Evolutionary conservation across 2,113 vertebrate species (phyloP).

Genomic region (Aplodontia rufa): DNA sequence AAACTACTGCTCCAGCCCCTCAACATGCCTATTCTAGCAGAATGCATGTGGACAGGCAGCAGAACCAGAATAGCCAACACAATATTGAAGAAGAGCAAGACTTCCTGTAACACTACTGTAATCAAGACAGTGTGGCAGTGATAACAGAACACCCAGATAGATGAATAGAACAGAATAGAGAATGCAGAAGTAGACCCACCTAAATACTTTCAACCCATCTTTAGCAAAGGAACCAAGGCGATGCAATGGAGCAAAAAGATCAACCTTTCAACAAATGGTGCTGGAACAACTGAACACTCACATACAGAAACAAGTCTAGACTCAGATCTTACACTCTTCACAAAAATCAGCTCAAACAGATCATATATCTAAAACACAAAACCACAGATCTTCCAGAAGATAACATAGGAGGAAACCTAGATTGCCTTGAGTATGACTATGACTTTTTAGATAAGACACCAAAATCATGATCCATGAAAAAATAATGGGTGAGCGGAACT

Average conservation of each 20-base stretch:
- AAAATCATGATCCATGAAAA: neutral
- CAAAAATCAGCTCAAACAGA: neutral
- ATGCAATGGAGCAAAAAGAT: neutral
- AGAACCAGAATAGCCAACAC: neutral
- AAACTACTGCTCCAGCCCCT: too few species aligned
- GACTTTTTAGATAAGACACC: neutral
- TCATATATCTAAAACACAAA: neutral
- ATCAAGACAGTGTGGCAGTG: neutral
- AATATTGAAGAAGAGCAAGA: neutral
- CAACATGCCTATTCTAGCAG: neutral
- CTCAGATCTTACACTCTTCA: neutral
- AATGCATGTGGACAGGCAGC: neutral
- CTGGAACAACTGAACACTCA: neutral
- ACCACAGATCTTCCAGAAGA: neutral
- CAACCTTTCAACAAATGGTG: neutral
- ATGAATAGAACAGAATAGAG: neutral
- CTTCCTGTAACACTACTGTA: neutral
- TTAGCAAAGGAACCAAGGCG: neutral
- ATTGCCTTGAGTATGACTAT: neutral
- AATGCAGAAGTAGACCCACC: neutral
- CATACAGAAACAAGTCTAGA: neutral
- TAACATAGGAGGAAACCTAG: neutral
- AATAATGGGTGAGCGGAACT: neutral
- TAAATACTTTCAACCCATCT: neutral
- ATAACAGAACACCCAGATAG: neutral